Base-by-base conservation (phyloP, 2,888 invertebrate species). In the Nymphalis polychloros region DNA sequence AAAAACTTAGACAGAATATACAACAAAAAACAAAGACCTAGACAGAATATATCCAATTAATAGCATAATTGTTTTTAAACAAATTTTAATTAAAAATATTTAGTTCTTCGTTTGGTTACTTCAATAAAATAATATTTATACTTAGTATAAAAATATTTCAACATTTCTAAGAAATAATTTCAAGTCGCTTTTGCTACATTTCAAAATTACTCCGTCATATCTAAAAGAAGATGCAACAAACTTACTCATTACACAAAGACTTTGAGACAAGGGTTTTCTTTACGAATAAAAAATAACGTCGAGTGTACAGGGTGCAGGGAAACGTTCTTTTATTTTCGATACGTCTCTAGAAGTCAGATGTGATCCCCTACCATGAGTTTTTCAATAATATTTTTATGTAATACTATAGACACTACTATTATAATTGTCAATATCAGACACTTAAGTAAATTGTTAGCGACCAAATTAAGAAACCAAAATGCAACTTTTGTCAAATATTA, bases 211-310 rank as follows among this genome's bases (percentile, higher is more conserved):
- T 41, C 20, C 27, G 23, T n/a, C n/a, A 35, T 57, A 57, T 41
- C 41, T 55, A 35, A 55, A 53, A 55, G 41, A 50, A 52, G 59
- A 67, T 63, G 27, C 63, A 59, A 67, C 52, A 63, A 67, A 67
- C 59, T 63, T 46, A 67, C 63, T 67, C 19, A 57, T 41, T 52
- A 59, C 41, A 63, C 63, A 67, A 67, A 67, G 59, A 59, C 67
- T 61, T 20, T 46, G 52, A 63, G 63, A 57, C 59, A 67, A 59
- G 49, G 52, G 63, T 46, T 47, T 50, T 63, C 46, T 50, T 52
- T 50, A 27, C 35, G 57, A 57, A 57, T 41, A 57, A 57, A 57
- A 57, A 57, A 57, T 57, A 57, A 57, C 35, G n/a, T 41, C 20
- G 35, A 57, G 57, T 41, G 35, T 41, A 57, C 57, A n/a, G 57